Base-by-base conservation (phyloP, 2,797 vertebrate genomes). In the Cossypha polioptera region DNA sequence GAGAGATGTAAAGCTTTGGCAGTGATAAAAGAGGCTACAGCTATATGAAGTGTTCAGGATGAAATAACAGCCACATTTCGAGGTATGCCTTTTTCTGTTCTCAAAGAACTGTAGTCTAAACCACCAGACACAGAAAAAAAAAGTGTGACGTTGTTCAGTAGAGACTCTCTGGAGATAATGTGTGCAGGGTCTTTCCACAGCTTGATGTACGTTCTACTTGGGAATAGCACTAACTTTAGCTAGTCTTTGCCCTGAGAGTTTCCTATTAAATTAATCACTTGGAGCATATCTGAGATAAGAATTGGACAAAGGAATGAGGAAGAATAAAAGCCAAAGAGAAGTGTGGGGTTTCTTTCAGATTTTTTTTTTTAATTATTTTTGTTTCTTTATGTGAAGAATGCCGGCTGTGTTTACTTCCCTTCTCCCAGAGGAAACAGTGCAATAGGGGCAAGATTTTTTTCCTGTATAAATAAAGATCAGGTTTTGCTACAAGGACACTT, bases 11-110 rank as follows among this genome's bases (percentile, higher is more conserved):
- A 72, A 95, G 68, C 25, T 80, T 59, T 93, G 74, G 43, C 76
- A 76, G 43, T 66, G 63, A 84, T 79, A 83, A 81, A 90, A 86
- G 69, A 86, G 54, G 40, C 78, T 91, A 61, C 72, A 86, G 31
- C 93, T 92, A 86, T 65, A 95, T 94, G 65, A 69, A 85, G 33
- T 61, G 38, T 81, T 96, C 93, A 88, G 65, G 96, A 89, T 91
- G 83, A 94, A 93, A 61, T 89, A 92, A 87, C 58, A 96, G 62
- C 63, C 80, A 45, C 42, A 5, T 77, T 92, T 92, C 95, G 88
- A 76, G 61, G 90, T 97, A 92, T 94, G 86, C 71, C 29, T 95
- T 91, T 92, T 93, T 86, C 42, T 88, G n/a, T 92, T 95, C 75
- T 96, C 88, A 68, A 62, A 95, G 81, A 79, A 45, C 35, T 71